Base-by-base conservation (phyloP, 2,113 vertebrate genomes). In the Panurus biarmicus region DNA sequence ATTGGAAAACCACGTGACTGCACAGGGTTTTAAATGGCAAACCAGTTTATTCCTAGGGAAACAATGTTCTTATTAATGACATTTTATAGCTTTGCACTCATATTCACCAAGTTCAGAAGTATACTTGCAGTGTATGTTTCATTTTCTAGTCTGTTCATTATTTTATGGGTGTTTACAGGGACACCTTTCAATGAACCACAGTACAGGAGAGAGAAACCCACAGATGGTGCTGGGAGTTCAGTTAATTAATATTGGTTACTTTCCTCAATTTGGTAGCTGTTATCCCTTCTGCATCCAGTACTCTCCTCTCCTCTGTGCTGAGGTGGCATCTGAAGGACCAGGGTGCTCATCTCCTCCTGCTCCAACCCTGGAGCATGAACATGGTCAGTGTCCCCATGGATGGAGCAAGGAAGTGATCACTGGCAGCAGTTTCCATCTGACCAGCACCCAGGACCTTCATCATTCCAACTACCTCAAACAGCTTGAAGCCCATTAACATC, bases 301-400 rank as follows among this genome's bases (percentile, higher is more conserved):
- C 7, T 67, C 53, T 54, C 29, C 11, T 64, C 50, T 62, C n/a
- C 53, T 74, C 31, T 33, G n/a, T 40, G 82, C 22, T 42, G 33
- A 71, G 45, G 21, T 33, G 71, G 40, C 58, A 72, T 3, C n/a
- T 40, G 58, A 13, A 38, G 33, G 38, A 62, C 6, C 0, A 1
- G 26, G n/a, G 33, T 18, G 28, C 40, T 69, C 40, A 57, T 11
- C 11, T 11, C 17, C 23, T 42, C 40, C n/a, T 48, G 33, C 61
- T 67, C 53, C 57, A 71, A 1, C 8, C 48, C 23, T 13, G 60
- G 35, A 42, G 50, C 22, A 33, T 7, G 14, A 65, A 44, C 0
- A 0, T 2, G 22, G 26, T 15, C n/a, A 44, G 8, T 14, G 23
- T 35, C 10, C 35, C 35, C 53, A n/a, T 0, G 3, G 48, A 14